Conservation (phyloP, 2,888 invertebrate genomes). For the Lithosia quadra region DNA sequence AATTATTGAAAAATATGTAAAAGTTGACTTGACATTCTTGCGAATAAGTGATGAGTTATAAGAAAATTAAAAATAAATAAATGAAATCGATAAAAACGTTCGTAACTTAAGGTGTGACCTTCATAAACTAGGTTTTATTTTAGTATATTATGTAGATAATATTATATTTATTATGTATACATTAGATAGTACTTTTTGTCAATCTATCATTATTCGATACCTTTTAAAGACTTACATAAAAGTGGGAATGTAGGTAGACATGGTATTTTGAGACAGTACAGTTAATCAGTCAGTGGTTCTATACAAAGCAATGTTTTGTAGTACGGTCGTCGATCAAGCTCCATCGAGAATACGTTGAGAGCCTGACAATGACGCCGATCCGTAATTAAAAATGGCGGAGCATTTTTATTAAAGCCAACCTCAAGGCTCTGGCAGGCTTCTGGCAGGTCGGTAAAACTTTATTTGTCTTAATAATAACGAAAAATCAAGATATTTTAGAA, state of each 20-base stretch:
- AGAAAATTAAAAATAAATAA: no score
- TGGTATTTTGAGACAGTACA: slow-evolving; percentile 51
- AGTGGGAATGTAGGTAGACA: slow-evolving; percentile 27
- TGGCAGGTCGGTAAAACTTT: slow-evolving; percentile 65
- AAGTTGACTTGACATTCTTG: no score
- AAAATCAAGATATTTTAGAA: slow-evolving; percentile 23
- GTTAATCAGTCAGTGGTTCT: slow-evolving; percentile 46
- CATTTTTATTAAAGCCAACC: slow-evolving; percentile 61
- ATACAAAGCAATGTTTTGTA: slow-evolving; percentile 37
- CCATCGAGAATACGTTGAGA: slow-evolving; percentile 66
- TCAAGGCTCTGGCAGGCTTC: slow-evolving; percentile 43
- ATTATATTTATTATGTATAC: no score
- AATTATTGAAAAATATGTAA: no score
- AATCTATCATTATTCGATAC: not conserved
- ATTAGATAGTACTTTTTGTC: not conserved
- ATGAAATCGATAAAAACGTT: no score
- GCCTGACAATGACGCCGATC: slow-evolving; percentile 69
- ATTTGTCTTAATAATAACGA: slow-evolving; percentile 44
- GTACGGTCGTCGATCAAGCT: slow-evolving; percentile 58
- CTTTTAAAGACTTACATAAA: slow-evolving; percentile 25
- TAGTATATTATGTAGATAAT: no score
- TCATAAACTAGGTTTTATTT: no score
- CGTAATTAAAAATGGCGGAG: slow-evolving; percentile 82
- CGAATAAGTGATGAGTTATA: no score
- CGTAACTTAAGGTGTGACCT: no score